Evolutionary conservation across 1,140 invertebrate genomes (phyloP).

Genomic region (Aphaenogaster floridana): DNA sequence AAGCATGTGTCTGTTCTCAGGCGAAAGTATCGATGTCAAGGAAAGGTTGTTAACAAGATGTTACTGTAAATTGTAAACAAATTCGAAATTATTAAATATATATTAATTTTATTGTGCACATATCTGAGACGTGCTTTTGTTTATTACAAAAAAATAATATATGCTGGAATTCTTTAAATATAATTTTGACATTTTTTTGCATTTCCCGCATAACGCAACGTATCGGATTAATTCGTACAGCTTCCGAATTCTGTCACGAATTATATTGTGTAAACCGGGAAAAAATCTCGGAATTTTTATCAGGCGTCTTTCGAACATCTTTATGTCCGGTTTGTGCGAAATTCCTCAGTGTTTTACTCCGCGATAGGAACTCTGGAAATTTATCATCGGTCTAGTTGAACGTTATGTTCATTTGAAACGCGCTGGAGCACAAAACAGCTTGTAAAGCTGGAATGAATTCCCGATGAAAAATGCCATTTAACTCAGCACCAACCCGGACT

Average conservation of each 20-base stretch:
- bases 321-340: neutral
- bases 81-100: neutral
- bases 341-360: neutral
- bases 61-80: neutral
- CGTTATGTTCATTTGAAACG: neutral
- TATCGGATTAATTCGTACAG: neutral
- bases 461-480: conserved; percentile 50
- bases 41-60: neutral
- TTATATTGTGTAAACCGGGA: neutral
- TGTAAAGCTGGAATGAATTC: conserved; percentile 25
- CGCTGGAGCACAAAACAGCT: neutral
- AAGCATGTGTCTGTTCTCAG: neutral
- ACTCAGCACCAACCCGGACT: conserved; percentile 42
- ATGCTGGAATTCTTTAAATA: neutral
- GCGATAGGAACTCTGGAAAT: neutral
- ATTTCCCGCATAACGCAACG: neutral
- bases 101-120: neutral
- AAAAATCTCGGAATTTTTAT: neutral
- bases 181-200: neutral
- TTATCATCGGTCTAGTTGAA: neutral
- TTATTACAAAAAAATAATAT: neutral
- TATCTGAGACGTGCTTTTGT: neutral
- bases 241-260: neutral
- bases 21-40: neutral
- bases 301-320: neutral